phyloP scores from a whole-genome alignment of 2,888 invertebrate species.

The Parnassius mnemosyne region DNA sequence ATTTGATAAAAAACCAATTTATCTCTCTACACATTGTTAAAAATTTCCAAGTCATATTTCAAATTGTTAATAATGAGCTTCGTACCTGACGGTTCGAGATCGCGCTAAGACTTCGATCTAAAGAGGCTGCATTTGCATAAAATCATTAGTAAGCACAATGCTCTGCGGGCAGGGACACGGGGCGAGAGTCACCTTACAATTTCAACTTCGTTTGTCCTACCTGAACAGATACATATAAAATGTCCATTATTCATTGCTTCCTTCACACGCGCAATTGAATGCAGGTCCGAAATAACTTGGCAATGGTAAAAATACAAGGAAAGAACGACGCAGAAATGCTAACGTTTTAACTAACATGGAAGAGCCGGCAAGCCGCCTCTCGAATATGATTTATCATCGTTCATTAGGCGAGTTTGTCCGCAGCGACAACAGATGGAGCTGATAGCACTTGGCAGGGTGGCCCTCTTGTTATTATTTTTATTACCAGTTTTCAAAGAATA shows the following conservation, averaged over 20 bases:
- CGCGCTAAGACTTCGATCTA: constrained; percentile 81
- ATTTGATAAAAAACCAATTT: constrained; percentile 62
- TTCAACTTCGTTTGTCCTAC: constrained; percentile 57
- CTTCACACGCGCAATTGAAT: not conserved
- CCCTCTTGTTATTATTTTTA: constrained; percentile 81
- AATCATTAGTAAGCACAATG: constrained; percentile 81
- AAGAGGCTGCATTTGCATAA: constrained; percentile 81
- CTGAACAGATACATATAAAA: constrained; percentile 32
- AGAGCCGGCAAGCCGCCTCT: constrained; percentile 70
- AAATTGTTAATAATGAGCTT: constrained; percentile 78
- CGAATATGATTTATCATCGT: constrained; percentile 82
- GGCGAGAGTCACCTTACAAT: constrained; percentile 70
- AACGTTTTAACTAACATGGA: constrained; percentile 56
- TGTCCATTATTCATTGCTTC: constrained; percentile 39
- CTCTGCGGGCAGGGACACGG: constrained; percentile 76
- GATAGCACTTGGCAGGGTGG: constrained; percentile 81
- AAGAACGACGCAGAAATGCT: constrained; percentile 36
- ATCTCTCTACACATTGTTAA: constrained; percentile 59
- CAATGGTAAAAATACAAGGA: constrained; percentile 41
- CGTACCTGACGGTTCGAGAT: constrained; percentile 79
- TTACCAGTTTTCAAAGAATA: constrained; percentile 80
- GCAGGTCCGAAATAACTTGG: constrained; percentile 27
- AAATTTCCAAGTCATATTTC: constrained; percentile 76
- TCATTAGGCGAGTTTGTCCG: constrained; percentile 81
- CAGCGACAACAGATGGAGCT: constrained; percentile 81